Percentiles rank a stretch among this genome's conserved stretches.
Evolutionary conservation across 2,797 vertebrate species (phyloP).

Genomic region (Merluccius polli): DNA sequence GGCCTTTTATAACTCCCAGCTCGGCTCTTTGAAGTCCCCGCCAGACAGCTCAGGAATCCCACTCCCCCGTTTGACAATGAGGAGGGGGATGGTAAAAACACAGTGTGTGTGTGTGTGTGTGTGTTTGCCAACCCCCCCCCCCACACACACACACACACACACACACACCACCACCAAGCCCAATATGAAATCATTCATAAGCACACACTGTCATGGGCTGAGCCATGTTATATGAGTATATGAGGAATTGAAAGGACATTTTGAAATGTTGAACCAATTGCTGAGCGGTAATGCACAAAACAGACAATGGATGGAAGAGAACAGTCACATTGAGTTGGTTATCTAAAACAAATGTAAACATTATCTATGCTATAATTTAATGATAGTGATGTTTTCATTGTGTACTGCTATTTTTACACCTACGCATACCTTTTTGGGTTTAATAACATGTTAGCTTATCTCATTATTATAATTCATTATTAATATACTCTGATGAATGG

Average conservation of each 20-base stretch:
- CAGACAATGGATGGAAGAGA: not conserved
- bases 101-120: slow-evolving; percentile 36
- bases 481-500: not conserved
- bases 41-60: slow-evolving; percentile 78
- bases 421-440: not conserved
- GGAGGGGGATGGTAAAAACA: slow-evolving; percentile 54
- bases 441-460: not conserved
- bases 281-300: not conserved
- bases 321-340: not conserved
- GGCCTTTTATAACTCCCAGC: slow-evolving; percentile 76
- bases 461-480: not conserved
- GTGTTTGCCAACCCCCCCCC: not conserved
- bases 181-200: slow-evolving; percentile 59
- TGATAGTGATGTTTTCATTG: not conserved
- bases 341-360: not conserved
- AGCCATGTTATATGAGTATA: not conserved
- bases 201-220: slow-evolving; percentile 40
- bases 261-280: not conserved
- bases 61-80: slow-evolving; percentile 70
- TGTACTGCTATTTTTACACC: not conserved
- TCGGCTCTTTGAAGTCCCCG: slow-evolving; percentile 74
- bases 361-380: not conserved
- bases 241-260: not conserved
- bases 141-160: too few species aligned
- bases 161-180: slow-evolving; percentile 37